Base-by-base conservation (phyloP, 2,113 vertebrate species). In the Etheostoma cragini region DNA sequence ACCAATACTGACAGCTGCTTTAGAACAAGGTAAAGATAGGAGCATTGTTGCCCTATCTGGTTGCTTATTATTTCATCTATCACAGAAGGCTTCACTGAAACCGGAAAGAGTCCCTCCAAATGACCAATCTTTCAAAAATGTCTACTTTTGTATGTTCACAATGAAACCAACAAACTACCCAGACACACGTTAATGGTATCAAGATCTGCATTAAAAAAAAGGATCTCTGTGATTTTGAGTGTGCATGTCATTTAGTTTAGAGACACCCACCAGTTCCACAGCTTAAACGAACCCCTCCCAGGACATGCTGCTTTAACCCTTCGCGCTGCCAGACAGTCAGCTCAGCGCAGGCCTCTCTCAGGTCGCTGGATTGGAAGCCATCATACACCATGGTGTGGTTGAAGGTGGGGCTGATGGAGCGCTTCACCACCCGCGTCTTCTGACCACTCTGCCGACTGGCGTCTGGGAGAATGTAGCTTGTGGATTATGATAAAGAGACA, bases 371-470 rank as follows among this genome's bases (percentile, higher is more conserved):
- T 56, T 96, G 94, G 80, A 99, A 98, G 80, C 98, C 98, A 0
- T 99, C 98, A 0, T 99, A 99, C 33, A 99, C 98, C 98, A 99
- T 99, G 80, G 98, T 99, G 93, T 99, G 98, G 93, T 99, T 99
- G 85, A 96, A 99, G 21, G 95, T 87, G 0, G 98, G 98, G 87
- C 93, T 97, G 86, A 98, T 88, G 78, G 95, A 96, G 64, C 89
- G 91, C 68, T 96, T 96, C 16, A 98, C 94, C 74, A 97, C 93
- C 21, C 96, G 95, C 0, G 98, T 99, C 86, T 96, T 96, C 84
- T 99, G 98, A 57, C 97, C 95, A 81, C 97, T 97, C 5, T 95
- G 91, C 19, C 95, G 95, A 88, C 95, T 98, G 68, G 96, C 96
- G 10, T 99, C 98, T 0, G 98, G 98, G 53, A 99, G 96, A 56